Evolutionary conservation across 1,140 invertebrate genomes (phyloP).

Genomic region (Rhyacophila brunnea): DNA sequence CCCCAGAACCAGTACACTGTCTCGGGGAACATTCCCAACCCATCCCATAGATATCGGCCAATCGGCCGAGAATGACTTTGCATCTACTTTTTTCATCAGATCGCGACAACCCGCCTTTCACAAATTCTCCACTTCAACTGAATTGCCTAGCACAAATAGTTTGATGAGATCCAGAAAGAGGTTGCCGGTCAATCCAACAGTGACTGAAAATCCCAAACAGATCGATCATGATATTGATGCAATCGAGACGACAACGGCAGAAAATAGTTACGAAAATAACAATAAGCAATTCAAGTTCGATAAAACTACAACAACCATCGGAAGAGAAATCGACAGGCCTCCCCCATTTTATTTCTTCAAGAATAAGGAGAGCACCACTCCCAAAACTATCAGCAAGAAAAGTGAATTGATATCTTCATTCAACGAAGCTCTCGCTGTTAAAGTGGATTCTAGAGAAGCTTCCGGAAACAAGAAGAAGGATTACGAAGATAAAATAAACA

Average conservation of each 20-base stretch:
- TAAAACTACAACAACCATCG: too few relatives aligned
- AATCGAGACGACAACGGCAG: too few relatives aligned
- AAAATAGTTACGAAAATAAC: too few relatives aligned
- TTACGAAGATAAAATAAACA: constrained; percentile 13
- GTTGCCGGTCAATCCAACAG: too few relatives aligned
- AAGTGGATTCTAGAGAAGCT: not conserved
- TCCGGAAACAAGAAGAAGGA: constrained; percentile 13
- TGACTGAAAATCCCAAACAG: too few relatives aligned
- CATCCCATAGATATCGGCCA: constrained; percentile 6
- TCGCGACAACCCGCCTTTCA: constrained; percentile 5
- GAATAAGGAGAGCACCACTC: not conserved
- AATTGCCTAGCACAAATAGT: constrained; percentile 3
- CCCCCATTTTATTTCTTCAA: not conserved
- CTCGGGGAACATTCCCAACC: too few relatives aligned
- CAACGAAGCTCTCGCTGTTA: not conserved
- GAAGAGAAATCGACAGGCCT: not conserved
- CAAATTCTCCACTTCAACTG: constrained; percentile 13
- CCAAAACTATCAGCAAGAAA: constrained; percentile 11
- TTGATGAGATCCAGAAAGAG: not conserved
- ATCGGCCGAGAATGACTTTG: constrained; percentile 6
- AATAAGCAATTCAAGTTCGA: too few relatives aligned
- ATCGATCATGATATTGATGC: too few relatives aligned
- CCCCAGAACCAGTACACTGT: constrained; percentile 8
- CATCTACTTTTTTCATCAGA: not conserved
- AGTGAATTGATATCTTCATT: not conserved